Base-by-base conservation (phyloP, 92 coral and sea anemone genomes). In the Porites lobata region DNA sequence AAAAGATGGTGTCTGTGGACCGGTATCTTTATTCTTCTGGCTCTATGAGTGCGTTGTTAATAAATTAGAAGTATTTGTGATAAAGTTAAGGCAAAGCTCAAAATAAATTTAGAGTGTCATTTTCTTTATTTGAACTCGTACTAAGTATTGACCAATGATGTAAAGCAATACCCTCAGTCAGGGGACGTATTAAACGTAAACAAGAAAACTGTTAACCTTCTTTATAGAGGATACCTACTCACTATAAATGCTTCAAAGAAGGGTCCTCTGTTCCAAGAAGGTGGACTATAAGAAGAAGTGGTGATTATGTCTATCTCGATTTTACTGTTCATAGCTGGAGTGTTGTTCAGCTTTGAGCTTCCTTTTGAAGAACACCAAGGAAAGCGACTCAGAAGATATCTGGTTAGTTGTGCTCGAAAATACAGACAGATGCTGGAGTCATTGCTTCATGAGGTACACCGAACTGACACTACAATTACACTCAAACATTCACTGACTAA, bases 401-500 rank as follows among this genome's bases (percentile, higher is more conserved):
- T 90, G 59, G 90, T 97, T 77, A 86, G 89, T 77, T 90, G 94
- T 68, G 96, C 96, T 22, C 91, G 94, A 54, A 88, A 92, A 79
- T 92, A 95, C 91, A 84, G 94, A 51, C 91, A 89, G 80, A 93
- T 95, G 96, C 80, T 96, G 69, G 98, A 93, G 72, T 84, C 96
- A 17, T 86, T 96, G 26, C 92, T 96, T 14, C 95, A 96, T 53
- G 99, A 96, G 94, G 99, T 95, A 77, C 69, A 21, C 2, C 32
- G 82, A 11, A 29, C 15, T 15, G 13, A 20, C 51, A 65, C 5
- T 52, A 11, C 38, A 7, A 50, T 18, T 52, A 26, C 2, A 56
- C 61, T 56, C 61, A 56, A 56, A 56, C 61, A 56, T 56, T 56
- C 61, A 56, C 13, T 56, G 61, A 10, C 15, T 10, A 9, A 56